A percentile compares a stretch with the other conserved stretches of the same genome.
Conservation (phyloP, 2,113 vertebrate species). For the Zosterops borbonicus region DNA sequence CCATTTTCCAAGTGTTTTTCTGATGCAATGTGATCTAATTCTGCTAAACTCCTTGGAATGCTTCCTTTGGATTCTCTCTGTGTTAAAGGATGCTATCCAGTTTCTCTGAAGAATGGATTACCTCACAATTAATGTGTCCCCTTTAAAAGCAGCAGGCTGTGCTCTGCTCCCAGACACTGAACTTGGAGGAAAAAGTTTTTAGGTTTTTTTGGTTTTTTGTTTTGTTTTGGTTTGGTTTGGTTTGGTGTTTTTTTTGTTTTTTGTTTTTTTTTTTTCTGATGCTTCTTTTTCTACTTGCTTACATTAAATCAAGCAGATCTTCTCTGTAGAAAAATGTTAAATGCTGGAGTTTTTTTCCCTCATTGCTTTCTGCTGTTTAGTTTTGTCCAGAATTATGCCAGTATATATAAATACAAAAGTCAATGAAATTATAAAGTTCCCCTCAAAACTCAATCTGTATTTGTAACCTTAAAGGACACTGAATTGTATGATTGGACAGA, state of each 20-base stretch:
- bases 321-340: neutral
- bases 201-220: neutral
- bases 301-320: neutral
- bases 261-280: neutral
- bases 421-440: neutral
- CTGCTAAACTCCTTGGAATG: neutral
- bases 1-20: neutral
- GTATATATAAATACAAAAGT: neutral
- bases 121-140: neutral
- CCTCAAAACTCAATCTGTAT: neutral
- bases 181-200: neutral
- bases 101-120: neutral
- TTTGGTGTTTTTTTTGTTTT: too few species aligned
- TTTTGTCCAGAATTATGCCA: neutral
- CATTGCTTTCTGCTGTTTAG: neutral
- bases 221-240: too few species aligned
- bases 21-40: neutral
- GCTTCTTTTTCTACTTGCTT: neutral
- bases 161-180: neutral
- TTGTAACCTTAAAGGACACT: slow-evolving; percentile 85
- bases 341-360: neutral
- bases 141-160: neutral
- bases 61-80: neutral
- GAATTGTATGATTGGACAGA: slow-evolving; percentile 98
- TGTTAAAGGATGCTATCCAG: neutral